Evolutionary conservation across 2,113 vertebrate species (phyloP).

Genomic region (Stegastes partitus): DNA sequence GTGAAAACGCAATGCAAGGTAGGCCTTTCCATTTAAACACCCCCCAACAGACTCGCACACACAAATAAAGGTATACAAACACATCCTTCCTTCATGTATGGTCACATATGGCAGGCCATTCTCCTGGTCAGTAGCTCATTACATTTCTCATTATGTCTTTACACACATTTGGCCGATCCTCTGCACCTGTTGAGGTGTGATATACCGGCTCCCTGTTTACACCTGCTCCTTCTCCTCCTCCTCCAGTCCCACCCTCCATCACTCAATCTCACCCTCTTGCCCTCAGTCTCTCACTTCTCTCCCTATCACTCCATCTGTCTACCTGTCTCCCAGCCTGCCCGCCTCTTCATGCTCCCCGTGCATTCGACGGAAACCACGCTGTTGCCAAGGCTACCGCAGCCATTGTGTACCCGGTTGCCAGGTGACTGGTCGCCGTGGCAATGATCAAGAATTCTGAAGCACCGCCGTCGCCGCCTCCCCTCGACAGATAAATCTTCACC

Average conservation of each 20-base stretch:
- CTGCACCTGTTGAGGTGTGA: constrained; percentile 80
- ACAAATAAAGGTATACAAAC: constrained; percentile 22
- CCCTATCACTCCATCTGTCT: constrained; percentile 78
- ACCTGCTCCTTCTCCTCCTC: constrained; percentile 60
- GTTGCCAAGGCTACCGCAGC: constrained; percentile 81
- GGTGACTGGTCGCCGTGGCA: constrained; percentile 82
- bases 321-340: constrained; percentile 66
- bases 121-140: constrained; percentile 68
- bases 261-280: constrained; percentile 51
- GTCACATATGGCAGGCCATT: constrained; percentile 62
- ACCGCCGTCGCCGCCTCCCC: constrained; percentile 26
- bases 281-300: constrained; percentile 70
- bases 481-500: constrained; percentile 81
- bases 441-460: constrained; percentile 85
- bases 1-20: background rate
- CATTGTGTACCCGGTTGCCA: constrained; percentile 84
- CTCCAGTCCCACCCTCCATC: constrained; percentile 11
- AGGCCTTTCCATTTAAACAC: constrained; percentile 7
- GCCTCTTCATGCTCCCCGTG: constrained; percentile 54
- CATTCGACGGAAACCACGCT: constrained; percentile 64
- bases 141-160: constrained; percentile 79
- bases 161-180: constrained; percentile 65
- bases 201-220: constrained; percentile 61
- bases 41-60: background rate
- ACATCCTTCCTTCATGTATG: constrained; percentile 33